Percentiles rank a stretch among this genome's conserved stretches.
Evolutionary conservation across 53 echinoderm and acorn worm species (phyloP).

Genomic region (Paelopatides confundens): DNA sequence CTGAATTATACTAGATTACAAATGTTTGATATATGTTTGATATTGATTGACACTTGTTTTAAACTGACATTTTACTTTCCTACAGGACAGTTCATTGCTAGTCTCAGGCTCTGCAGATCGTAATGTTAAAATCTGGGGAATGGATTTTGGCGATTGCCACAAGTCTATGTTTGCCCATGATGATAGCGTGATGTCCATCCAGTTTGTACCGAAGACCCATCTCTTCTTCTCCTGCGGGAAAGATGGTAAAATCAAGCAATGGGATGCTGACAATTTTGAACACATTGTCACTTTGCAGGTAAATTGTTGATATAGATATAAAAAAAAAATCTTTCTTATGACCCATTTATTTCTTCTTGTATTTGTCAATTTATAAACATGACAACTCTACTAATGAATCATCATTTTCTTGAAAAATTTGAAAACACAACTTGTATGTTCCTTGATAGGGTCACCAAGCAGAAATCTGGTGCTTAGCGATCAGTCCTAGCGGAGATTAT

Average conservation of each 20-base stretch:
- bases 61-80: background rate
- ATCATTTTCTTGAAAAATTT: too few relatives aligned
- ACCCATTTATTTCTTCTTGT: too few relatives aligned
- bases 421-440: too few relatives aligned
- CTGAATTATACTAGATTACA: too few relatives aligned
- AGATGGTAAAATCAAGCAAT: constrained; percentile 91
- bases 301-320: too few relatives aligned
- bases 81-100: constrained; percentile 88
- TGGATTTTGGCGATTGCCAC: constrained; percentile 97
- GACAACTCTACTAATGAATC: too few relatives aligned
- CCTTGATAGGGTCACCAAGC: constrained; percentile 88
- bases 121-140: constrained; percentile 95
- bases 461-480: constrained; percentile 89
- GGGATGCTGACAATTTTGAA: constrained; percentile 96
- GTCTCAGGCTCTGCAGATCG: constrained; percentile 94
- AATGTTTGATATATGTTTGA: too few relatives aligned
- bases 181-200: constrained; percentile 96
- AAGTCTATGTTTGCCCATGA: constrained; percentile 97
- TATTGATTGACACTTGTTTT: background rate
- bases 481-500: constrained; percentile 88
- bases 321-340: too few relatives aligned
- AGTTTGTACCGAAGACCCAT: constrained; percentile 92
- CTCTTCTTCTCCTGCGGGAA: constrained; percentile 96
- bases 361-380: too few relatives aligned
- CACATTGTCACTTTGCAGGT: constrained; percentile 90